Evolutionary conservation across 2,113 vertebrate species (phyloP).

Genomic region (Esox niger): DNA sequence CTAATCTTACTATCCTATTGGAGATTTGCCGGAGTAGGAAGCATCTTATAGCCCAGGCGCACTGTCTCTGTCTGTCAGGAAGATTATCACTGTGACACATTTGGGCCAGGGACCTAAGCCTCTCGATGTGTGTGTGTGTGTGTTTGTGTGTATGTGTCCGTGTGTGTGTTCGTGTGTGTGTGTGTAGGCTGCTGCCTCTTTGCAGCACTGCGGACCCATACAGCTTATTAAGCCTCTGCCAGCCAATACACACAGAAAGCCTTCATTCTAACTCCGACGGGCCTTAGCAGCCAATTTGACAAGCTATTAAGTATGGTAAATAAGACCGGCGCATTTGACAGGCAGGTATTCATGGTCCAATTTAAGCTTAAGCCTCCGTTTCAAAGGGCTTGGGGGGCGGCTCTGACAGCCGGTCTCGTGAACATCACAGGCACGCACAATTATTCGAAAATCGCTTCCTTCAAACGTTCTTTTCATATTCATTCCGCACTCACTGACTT

Average conservation of each 20-base stretch:
- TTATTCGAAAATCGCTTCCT: not conserved
- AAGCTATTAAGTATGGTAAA: conserved; percentile 49
- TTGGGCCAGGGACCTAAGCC: conserved; percentile 53
- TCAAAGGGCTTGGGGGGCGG: not conserved
- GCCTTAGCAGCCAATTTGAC: conserved; percentile 51
- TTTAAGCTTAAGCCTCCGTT: not conserved
- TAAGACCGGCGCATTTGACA: conserved; percentile 17
- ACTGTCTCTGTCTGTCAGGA: conserved; percentile 42
- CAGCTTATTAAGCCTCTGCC: conserved; percentile 35
- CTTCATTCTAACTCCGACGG: conserved; percentile 53
- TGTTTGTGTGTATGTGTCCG: conserved; percentile 10
- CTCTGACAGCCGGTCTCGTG: not conserved
- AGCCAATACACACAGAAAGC: conserved; percentile 44
- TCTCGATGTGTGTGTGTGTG: conserved; percentile 12
- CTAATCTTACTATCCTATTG: conserved; percentile 43
- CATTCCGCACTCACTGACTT: no score
- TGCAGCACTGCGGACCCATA: conserved; percentile 38
- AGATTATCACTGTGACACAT: conserved; percentile 62
- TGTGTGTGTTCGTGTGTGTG: conserved; percentile 27
- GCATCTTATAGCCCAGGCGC: conserved; percentile 22
- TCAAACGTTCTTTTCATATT: not conserved
- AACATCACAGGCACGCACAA: not conserved
- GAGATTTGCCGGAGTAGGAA: conserved; percentile 46
- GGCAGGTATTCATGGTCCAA: not conserved
- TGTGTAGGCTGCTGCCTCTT: conserved; percentile 16